Conservation (phyloP, 2,797 vertebrate genomes). For the Eutrigla gurnardus region DNA sequence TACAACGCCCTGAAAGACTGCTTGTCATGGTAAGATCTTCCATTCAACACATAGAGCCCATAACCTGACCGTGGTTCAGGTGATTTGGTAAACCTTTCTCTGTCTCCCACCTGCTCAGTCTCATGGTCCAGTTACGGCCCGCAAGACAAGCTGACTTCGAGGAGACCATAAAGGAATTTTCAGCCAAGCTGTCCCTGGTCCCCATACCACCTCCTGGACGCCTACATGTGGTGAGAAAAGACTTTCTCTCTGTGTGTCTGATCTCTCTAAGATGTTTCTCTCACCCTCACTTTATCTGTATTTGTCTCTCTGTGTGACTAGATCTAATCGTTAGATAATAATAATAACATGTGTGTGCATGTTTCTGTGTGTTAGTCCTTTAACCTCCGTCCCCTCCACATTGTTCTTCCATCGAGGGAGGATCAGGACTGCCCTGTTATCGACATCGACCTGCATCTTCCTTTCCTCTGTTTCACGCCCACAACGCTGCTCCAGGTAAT, state of each 20-base stretch:
- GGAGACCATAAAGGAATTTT: slow-evolving; percentile 92
- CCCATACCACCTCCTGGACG: slow-evolving; percentile 94
- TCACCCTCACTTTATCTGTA: neutral
- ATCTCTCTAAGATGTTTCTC: neutral
- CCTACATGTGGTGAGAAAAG: slow-evolving; percentile 90
- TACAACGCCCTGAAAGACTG: slow-evolving; percentile 89
- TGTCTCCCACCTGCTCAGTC: slow-evolving; percentile 57
- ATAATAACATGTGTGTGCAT: slow-evolving; percentile 1
- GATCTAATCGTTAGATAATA: neutral
- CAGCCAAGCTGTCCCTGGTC: slow-evolving; percentile 92
- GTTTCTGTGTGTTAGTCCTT: slow-evolving; percentile 77
- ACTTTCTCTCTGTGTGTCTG: neutral
- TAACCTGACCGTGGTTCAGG: neutral
- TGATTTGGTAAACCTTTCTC: neutral
- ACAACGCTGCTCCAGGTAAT: slow-evolving; percentile 79
- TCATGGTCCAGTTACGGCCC: slow-evolving; percentile 85
- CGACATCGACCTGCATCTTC: slow-evolving; percentile 94
- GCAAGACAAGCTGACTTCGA: slow-evolving; percentile 87
- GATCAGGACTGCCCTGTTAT: slow-evolving; percentile 89
- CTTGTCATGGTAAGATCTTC: slow-evolving; percentile 71
- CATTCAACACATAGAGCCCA: neutral
- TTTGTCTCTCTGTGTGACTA: neutral
- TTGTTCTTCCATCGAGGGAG: slow-evolving; percentile 90
- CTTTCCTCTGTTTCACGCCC: slow-evolving; percentile 91
- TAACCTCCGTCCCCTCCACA: slow-evolving; percentile 90